Base-by-base conservation (phyloP, 2,113 vertebrate genomes). In the Mugil cephalus region DNA sequence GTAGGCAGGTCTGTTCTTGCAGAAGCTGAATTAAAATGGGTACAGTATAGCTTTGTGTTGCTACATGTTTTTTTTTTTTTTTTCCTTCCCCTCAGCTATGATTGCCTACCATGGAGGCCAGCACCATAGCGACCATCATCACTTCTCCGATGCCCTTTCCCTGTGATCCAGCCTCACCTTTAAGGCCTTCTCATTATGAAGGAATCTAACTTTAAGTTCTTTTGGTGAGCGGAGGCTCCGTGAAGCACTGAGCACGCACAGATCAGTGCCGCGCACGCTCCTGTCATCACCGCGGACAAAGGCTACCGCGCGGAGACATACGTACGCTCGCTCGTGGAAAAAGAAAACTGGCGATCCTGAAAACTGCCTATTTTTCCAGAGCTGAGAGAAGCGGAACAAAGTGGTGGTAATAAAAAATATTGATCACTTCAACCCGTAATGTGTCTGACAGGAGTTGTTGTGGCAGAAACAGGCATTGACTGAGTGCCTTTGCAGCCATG, bases 351-450 rank as follows among this genome's bases (percentile, higher is more conserved):
- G 59, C 77, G 66, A 77, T 86, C 82, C 64, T 58, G 76, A 84
- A 85, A 88, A 91, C 75, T 60, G 84, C 77, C 71, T 86, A 88
- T 91, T 92, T 83, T 88, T 87, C 76, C 42, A 74, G 62, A 75
- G 85, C 56, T 78, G 81, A 77, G 69, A 73, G 84, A 85, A 80
- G 76, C 87, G 50, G 84, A 89, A 88, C 85, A 92, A 87, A 93
- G 86, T 88, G 80, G 85, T 69, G 71, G 85, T 85, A 91, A 92
- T 93, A 92, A 91, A 89, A 92, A 90, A 85, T 90, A 93, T 92
- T 87, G 93, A 94, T 94, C 79, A 79, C 70, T 62, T 51, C 82
- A 73, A 74, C 83, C 81, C 80, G 75, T 85, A 91, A 91, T 79
- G 79, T 81, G 81, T 90, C 74, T 82, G 87, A 91, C 87, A 87